Evolutionary conservation across 2,888 invertebrate species (phyloP).

Genomic region (Gastracanthus pulcherrimus): DNA sequence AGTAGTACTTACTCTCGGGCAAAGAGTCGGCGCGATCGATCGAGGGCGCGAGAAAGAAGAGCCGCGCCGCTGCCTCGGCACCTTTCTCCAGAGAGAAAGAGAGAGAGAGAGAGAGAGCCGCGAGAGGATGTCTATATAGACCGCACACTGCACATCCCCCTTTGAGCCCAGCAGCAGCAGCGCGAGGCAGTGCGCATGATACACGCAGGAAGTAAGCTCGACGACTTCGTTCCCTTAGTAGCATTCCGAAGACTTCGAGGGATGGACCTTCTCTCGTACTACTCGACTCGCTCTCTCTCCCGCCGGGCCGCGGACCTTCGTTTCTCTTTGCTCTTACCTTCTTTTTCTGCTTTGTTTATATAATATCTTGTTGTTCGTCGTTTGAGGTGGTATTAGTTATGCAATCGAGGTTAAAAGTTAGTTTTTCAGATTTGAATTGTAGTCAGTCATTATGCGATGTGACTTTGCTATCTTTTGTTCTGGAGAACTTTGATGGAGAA

Average conservation of each 20-base stretch:
- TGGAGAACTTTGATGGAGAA: not conserved
- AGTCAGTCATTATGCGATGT: too few species aligned
- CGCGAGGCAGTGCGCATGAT: conserved; percentile 55
- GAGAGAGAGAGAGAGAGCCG: not conserved
- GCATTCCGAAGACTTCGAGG: conserved; percentile 55
- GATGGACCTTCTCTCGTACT: conserved; percentile 49
- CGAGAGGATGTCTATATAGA: conserved; percentile 21
- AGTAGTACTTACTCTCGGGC: not conserved
- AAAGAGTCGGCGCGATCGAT: conserved; percentile 54
- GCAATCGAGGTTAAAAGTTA: too few species aligned
- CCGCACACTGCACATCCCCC: conserved; percentile 50
- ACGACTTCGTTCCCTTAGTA: conserved; percentile 52
- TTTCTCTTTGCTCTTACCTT: not conserved
- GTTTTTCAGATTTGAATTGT: too few species aligned
- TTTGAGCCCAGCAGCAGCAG: conserved; percentile 48
- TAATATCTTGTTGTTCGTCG: too few species aligned
- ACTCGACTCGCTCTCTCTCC: not conserved
- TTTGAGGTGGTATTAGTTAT: too few species aligned
- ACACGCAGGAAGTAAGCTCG: conserved; percentile 51
- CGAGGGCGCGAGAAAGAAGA: conserved; percentile 44
- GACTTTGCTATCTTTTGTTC: not conserved
- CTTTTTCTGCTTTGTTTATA: conserved; percentile 17
- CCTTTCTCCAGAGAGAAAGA: not conserved
- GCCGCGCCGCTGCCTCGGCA: not conserved
- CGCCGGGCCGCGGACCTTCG: not conserved